These are phyloP conservation scores for Eupithecia centaureata DNA, from an alignment of 2,888 invertebrate genomes.

Conservation along the genomic window DNA sequence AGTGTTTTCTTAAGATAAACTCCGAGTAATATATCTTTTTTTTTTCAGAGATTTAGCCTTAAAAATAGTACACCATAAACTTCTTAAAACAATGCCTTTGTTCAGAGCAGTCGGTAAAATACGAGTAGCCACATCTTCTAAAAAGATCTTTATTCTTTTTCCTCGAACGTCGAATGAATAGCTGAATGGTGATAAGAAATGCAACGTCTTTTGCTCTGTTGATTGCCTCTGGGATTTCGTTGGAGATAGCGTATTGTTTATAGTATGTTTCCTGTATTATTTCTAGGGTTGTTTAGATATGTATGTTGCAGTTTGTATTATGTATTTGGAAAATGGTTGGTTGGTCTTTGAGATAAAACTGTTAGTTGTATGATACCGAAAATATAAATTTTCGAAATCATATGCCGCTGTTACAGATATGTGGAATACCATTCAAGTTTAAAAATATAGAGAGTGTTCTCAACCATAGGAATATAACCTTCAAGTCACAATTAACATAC, in stretches of 20 bases:
- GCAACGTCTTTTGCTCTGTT: constrained; percentile 42
- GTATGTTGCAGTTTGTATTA: background rate
- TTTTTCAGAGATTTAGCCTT: no score
- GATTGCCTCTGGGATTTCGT: constrained; percentile 50
- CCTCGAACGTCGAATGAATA: constrained; percentile 30
- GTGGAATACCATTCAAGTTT: no score
- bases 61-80: no score
- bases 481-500: no score
- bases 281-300: background rate
- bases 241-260: constrained; percentile 20
- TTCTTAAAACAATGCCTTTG: background rate
- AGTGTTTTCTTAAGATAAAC: no score
- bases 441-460: no score
- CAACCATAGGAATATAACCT: no score
- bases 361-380: no score
- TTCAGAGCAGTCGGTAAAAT: background rate
- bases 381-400: no score
- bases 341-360: no score
- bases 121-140: background rate
- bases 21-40: no score
- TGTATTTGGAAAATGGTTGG: background rate
- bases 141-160: constrained; percentile 7
- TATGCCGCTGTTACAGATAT: no score
- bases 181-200: constrained; percentile 46
- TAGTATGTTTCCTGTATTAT: constrained; percentile 4